Base-by-base conservation (phyloP, 2,113 vertebrate species). In the Oncorhynchus mykiss region DNA sequence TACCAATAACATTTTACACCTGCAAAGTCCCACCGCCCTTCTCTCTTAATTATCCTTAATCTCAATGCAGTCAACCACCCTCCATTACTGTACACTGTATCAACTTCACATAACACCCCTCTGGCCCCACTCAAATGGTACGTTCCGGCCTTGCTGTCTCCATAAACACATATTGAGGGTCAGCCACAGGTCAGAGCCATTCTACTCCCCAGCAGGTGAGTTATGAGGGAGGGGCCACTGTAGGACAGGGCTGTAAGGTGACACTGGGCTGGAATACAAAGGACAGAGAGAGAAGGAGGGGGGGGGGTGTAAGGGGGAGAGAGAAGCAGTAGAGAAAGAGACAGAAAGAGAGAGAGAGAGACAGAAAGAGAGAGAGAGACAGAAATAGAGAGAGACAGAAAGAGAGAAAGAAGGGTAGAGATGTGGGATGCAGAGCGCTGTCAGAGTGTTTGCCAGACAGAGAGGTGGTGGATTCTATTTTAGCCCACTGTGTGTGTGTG, bases 401-500 rank as follows among this genome's bases (percentile, higher is more conserved):
- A 75, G 71, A 14, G 70, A 71, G 60, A 72, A 1, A 25, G 25
- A 29, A 25, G 9, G 64, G 25, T 3, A 9, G n/a, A 27, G 22
- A 24, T 2, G 34, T 39, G 2, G 34, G 8, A 7, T 7, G 34
- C 34, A 66, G 22, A 66, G 9, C 29, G 22, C 51, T 54, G 51
- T 54, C 14, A 66, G 20, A 64, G 22, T 45, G 39, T 24, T 27
- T 24, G 22, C n/a, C 12, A 66, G 22, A 66, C 24, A 66, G 64
- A 57, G 39, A 62, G 66, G 67, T 75, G 73, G 76, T 83, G 78
- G 71, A 72, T 84, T 86, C 88, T 90, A 87, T 88, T 89, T 85
- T 82, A 78, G 77, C 79, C 72, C 3, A 69, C 70, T 75, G 76
- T 22, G 16, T 60, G 9, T 49, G 48, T 49, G 48, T 62, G 59